phyloP scores from a whole-genome alignment of 2,113 vertebrate species.

The Entomyzon cyanotis region DNA sequence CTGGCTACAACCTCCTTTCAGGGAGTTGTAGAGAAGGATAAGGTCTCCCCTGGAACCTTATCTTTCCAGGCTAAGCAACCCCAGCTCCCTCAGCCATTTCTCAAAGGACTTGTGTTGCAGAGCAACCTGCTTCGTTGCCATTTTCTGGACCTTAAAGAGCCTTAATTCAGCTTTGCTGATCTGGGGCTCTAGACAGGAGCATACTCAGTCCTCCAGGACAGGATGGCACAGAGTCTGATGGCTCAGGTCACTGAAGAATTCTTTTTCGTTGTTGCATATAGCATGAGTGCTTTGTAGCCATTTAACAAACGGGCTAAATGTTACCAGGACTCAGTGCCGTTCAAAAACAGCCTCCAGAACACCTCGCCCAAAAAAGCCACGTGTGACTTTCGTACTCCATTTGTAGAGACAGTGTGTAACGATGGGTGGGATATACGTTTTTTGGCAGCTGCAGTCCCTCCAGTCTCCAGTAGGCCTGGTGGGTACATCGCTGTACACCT shows the following conservation, averaged over 20 bases:
- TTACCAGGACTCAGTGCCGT: background rate
- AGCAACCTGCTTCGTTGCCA: background rate
- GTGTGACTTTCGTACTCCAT: background rate
- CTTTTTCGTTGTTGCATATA: background rate
- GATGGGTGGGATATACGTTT: background rate
- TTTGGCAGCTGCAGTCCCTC: background rate
- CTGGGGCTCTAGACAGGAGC: background rate
- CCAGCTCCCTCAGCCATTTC: background rate
- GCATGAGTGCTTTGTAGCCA: background rate
- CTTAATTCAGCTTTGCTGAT: background rate
- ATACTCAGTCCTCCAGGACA: rapidly evolving
- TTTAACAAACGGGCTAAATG: background rate
- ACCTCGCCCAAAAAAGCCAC: background rate
- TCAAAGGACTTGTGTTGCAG: background rate
- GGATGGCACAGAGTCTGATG: rapidly evolving
- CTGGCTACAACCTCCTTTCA: background rate
- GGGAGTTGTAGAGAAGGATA: rapidly evolving
- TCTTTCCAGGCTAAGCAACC: background rate
- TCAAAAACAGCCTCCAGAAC: background rate
- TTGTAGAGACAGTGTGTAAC: background rate
- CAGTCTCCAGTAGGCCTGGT: background rate
- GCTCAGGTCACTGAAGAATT: background rate
- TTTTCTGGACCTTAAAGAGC: background rate
- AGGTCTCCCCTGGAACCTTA: background rate
- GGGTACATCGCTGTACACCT: rapidly evolving